These are phyloP conservation scores for Menura novaehollandiae DNA, from an alignment of 2,113 vertebrate genomes.

Conservation along the genomic window DNA sequence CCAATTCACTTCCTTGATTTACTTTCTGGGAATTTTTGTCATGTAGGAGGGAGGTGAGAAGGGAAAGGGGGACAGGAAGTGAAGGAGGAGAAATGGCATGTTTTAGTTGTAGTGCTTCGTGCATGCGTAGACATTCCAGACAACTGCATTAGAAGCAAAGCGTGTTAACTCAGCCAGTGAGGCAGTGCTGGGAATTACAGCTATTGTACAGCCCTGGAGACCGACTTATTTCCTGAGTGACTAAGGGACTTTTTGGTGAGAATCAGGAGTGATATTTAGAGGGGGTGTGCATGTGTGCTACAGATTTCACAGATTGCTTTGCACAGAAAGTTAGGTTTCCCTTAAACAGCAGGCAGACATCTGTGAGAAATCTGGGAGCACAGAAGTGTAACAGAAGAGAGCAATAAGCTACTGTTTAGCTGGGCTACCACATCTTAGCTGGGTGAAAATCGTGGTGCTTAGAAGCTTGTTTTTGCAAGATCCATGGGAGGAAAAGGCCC, in stretches of 20 bases:
- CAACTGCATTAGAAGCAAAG: background rate
- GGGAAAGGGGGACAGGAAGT: background rate
- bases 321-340: background rate
- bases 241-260: background rate
- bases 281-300: background rate
- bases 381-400: background rate
- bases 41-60: background rate
- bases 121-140: fast-evolving
- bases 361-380: background rate
- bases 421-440: background rate
- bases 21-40: background rate
- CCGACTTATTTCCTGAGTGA: background rate
- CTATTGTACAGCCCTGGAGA: background rate
- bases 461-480: background rate
- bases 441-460: background rate
- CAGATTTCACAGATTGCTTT: background rate
- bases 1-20: background rate
- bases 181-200: background rate
- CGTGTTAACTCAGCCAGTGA: background rate
- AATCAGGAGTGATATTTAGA: background rate
- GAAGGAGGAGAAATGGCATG: background rate
- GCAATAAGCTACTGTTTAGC: background rate
- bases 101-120: background rate
- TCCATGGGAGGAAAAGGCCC: background rate
- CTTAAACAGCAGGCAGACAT: background rate